Evolutionary conservation across 53 echinoderm and acorn worm species (phyloP), one percentile per base, ranked within the genome.

Genomic region (Hippasteria phrygiana): DNA sequence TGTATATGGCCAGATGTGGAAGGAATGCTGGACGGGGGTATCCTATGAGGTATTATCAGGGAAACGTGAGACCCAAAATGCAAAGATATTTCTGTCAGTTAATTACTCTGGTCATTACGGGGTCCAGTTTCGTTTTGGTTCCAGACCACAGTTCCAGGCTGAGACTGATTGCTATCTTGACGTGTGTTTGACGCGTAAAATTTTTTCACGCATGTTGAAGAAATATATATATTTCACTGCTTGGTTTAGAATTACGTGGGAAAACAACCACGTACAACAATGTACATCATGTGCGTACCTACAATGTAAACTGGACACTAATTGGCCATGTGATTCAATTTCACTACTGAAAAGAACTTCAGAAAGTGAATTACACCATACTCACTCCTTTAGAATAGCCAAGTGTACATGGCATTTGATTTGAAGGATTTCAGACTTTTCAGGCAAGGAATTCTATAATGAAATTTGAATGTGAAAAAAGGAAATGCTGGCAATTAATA

Each of bases 1-100:
- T 64, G 24, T 81, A 81, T 56, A 64, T 64, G 24, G 39, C 81
- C 81, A 81, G 81, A 81, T 81, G 81, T 81, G 81, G 26, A 6
- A 27, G 29, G 40, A 43, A 43, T 56, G 41, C 26, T 17, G 18
- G 0, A 62, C n/a, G n/a, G 14, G 29, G 22, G 41, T 81, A 81
- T 63, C 45, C 9, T 43, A 81, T 81, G 47, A 28, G 24, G 17
- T 11, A 37, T 43, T 29, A 45, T 14, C 31, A 17, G 27, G 29
- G 66, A 63, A 46, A 65, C 4, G 31, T 13, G 8, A 12, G 13
- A 80, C 28, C 0, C 12, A 7, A 45, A 18, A 0, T 29, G 5
- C n/a, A 42, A 17, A 29, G 43, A 81, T 63, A 64, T 81, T 81
- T 81, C 31, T 29, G 28, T 65, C 18, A 26, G 28, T 40, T 64